These are phyloP conservation scores for Poeciliopsis paucimaculata DNA, from an alignment of 2,797 vertebrate genomes.

Conservation along the genomic window DNA sequence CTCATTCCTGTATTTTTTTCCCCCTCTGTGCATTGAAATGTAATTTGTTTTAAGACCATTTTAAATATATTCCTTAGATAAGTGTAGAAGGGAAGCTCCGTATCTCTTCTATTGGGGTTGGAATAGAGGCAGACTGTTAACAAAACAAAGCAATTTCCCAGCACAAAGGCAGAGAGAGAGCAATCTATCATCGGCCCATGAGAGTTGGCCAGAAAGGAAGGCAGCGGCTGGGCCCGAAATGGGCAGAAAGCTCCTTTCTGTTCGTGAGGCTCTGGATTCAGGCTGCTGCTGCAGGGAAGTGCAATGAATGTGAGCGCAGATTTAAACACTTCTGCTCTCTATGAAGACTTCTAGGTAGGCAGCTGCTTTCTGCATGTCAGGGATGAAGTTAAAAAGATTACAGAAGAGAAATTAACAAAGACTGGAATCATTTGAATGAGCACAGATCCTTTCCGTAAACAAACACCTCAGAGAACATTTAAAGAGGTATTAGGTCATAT, in stretches of 20 bases:
- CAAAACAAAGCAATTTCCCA: constrained; percentile 79
- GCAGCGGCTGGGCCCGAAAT: constrained; percentile 16
- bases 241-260: constrained; percentile 53
- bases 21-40: constrained; percentile 24
- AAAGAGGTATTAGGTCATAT: constrained; percentile 45
- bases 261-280: constrained; percentile 41
- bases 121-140: constrained; percentile 68
- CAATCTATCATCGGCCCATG: constrained; percentile 74
- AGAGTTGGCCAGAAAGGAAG: constrained; percentile 44
- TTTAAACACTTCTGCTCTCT: constrained; percentile 30
- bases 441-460: constrained; percentile 10
- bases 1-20: not conserved
- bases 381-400: constrained; percentile 15
- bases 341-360: constrained; percentile 30
- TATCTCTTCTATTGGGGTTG: constrained; percentile 57
- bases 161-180: constrained; percentile 68
- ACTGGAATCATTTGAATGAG: constrained; percentile 1
- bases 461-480: constrained; percentile 49
- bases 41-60: constrained; percentile 31
- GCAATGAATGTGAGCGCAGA: constrained; percentile 24
- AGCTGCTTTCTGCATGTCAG: not conserved
- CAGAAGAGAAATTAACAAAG: constrained; percentile 4
- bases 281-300: constrained; percentile 39
- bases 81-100: constrained; percentile 42
- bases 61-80: constrained; percentile 53